phyloP scores from a whole-genome alignment of 2,113 vertebrate species.

The Alaudala cheleensis region DNA sequence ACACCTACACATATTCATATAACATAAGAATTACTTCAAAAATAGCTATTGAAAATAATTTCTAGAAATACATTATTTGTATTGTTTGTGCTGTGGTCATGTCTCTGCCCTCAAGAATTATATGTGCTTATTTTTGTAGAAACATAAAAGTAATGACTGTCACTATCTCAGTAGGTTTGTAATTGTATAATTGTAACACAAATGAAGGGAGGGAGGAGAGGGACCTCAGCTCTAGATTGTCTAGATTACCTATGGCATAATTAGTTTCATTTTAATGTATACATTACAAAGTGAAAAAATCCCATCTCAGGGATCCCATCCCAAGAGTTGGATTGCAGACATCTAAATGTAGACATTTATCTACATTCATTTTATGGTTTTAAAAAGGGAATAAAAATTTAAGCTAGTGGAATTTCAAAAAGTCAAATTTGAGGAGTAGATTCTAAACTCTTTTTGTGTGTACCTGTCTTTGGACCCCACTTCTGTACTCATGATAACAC shows the following conservation, averaged over 20 bases:
- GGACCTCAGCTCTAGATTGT: neutral
- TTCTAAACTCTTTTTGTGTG: neutral
- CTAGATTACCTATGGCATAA: neutral
- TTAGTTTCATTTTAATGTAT: neutral
- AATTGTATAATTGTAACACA: neutral
- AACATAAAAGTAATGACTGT: neutral
- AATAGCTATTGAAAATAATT: neutral
- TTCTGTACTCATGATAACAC: neutral
- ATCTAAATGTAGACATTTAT: neutral
- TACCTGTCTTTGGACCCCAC: fast-evolving
- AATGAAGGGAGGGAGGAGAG: neutral
- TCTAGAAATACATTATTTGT: neutral
- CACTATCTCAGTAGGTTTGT: neutral
- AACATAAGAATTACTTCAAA: neutral
- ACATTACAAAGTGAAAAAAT: neutral
- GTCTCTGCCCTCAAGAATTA: neutral
- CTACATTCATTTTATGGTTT: neutral
- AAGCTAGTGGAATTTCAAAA: neutral
- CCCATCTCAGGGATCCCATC: neutral
- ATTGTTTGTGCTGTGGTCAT: neutral
- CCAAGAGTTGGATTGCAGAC: neutral
- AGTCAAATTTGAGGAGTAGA: neutral
- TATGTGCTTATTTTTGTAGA: neutral
- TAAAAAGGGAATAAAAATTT: neutral
- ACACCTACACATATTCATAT: neutral